A percentile compares a stretch with the other conserved stretches of the same genome.
Conservation (phyloP, 2,797 vertebrate genomes). For the Eulemur albifrons region DNA sequence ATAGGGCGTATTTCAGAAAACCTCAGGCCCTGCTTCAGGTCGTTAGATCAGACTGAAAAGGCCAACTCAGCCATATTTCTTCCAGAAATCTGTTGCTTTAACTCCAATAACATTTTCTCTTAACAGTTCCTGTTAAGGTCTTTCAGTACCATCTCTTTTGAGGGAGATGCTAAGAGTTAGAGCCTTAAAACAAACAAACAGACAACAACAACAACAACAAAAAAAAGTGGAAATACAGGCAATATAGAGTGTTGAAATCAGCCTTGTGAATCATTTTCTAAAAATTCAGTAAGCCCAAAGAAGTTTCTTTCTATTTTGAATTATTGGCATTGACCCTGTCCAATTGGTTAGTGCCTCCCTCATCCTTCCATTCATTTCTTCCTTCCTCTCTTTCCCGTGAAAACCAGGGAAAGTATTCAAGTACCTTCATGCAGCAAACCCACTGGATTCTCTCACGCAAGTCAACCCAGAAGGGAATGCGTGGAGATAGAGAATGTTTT, state of each 20-base stretch:
- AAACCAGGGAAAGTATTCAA: neutral
- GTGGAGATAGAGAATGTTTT: neutral
- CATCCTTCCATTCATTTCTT: neutral
- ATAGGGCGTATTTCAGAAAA: neutral
- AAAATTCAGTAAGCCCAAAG: neutral
- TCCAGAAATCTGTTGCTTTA: neutral
- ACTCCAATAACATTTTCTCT: neutral
- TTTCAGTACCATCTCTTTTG: neutral
- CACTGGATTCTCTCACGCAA: neutral
- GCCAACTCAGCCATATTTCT: neutral
- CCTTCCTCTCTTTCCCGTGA: neutral
- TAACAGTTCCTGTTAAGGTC: neutral
- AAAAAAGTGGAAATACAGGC: neutral
- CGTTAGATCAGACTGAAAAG: neutral
- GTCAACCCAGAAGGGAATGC: neutral
- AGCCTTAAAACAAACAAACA: neutral
- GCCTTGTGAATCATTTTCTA: neutral
- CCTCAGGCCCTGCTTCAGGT: neutral
- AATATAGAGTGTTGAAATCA: neutral
- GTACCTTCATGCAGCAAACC: neutral
- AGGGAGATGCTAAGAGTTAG: neutral
- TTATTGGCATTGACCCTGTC: neutral
- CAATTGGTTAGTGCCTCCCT: neutral
- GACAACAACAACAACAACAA: too few relatives aligned
- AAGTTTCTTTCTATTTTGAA: neutral